Evolutionary conservation across 1,140 invertebrate genomes (phyloP).

Genomic region (Hycleus phaleratus): DNA sequence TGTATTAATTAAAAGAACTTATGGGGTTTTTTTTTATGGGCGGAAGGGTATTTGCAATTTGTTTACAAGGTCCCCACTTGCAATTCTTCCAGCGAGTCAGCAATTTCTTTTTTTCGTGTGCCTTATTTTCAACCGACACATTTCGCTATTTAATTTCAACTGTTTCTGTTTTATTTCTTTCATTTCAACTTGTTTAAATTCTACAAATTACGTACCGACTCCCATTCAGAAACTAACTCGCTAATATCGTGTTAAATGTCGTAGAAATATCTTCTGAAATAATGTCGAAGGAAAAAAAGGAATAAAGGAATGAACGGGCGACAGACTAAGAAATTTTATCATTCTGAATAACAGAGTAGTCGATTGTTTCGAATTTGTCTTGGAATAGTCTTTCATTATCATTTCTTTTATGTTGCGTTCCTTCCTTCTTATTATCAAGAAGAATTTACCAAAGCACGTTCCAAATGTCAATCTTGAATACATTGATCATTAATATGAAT

Average conservation of each 20-base stretch:
- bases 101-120: conserved; percentile 19
- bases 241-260: conserved; percentile 25
- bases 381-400: conserved; percentile 24
- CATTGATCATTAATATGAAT: conserved; percentile 16
- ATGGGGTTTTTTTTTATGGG: conserved; percentile 24
- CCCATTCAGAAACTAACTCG: conserved; percentile 17
- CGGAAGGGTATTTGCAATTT: conserved; percentile 27
- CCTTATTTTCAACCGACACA: conserved; percentile 17
- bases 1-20: conserved; percentile 31
- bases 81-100: conserved; percentile 15
- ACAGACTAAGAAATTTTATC: conserved; percentile 10
- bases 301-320: conserved; percentile 10
- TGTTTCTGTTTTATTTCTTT: conserved; percentile 21
- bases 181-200: conserved; percentile 19
- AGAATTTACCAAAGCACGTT: conserved; percentile 7
- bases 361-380: conserved; percentile 20
- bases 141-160: conserved; percentile 19
- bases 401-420: conserved; percentile 13
- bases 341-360: conserved; percentile 21
- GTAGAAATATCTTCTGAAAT: conserved; percentile 15
- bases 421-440: conserved; percentile 18
- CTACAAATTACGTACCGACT: conserved; percentile 18
- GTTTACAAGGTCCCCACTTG: conserved; percentile 18
- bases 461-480: conserved; percentile 7
- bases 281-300: conserved; percentile 9